A percentile compares a stretch with the other conserved stretches of the same genome.
phyloP scores from a whole-genome alignment of 64 coral and sea anemone genomes.

The Pocillopora verrucosa region DNA sequence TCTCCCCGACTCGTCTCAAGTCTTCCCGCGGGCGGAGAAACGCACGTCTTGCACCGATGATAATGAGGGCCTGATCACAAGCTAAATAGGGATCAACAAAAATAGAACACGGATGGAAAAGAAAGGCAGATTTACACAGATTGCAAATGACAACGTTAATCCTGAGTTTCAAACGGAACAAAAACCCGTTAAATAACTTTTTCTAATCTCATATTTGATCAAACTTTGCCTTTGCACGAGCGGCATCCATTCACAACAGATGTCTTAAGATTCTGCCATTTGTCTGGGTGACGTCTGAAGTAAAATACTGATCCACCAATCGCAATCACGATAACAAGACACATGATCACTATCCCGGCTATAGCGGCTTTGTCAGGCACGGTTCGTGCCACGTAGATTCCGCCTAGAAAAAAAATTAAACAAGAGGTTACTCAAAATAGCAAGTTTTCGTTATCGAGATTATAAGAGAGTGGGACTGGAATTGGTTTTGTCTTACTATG shows the following conservation, averaged over 20 bases:
- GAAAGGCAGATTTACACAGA: no score
- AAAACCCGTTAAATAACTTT: no score
- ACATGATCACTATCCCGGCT: slow-evolving; percentile 70
- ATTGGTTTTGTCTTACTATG: no score
- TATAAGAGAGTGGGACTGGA: no score
- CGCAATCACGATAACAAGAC: slow-evolving; percentile 56
- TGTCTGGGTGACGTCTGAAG: slow-evolving; percentile 78
- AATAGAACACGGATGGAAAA: no score
- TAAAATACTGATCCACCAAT: slow-evolving; percentile 68
- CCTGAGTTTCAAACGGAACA: no score
- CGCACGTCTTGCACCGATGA: no score
- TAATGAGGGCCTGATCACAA: no score
- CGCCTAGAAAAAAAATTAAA: slow-evolving; percentile 50
- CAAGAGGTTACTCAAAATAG: neutral
- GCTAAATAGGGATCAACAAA: no score
- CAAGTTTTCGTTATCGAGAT: neutral
- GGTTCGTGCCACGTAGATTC: slow-evolving; percentile 79
- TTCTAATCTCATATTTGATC: neutral
- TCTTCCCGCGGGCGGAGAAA: no score
- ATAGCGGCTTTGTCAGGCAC: slow-evolving; percentile 64
- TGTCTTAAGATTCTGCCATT: slow-evolving; percentile 35
- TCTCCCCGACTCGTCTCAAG: no score
- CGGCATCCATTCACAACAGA: slow-evolving; percentile 48
- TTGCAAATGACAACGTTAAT: no score
- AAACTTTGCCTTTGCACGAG: slow-evolving; percentile 71